Conservation (phyloP, 1,140 invertebrate species). For the Drosophila ercepeae region DNA sequence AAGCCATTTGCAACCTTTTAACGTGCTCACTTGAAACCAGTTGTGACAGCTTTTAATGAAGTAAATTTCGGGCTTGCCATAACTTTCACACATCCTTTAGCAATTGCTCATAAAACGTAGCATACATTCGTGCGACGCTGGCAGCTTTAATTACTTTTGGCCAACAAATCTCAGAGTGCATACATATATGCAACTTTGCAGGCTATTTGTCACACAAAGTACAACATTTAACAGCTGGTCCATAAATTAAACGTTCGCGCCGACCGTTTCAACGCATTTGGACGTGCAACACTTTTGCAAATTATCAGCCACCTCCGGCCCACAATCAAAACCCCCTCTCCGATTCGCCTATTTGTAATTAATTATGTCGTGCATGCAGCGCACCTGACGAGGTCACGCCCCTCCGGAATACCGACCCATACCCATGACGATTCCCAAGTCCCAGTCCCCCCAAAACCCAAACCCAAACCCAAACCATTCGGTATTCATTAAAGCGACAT, state of each 20-base stretch:
- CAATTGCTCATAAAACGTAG: conserved; percentile 16
- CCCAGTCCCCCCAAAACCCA: background rate
- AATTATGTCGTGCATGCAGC: conserved; percentile 61
- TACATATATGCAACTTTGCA: conserved; percentile 54
- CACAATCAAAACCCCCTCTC: conserved; percentile 31
- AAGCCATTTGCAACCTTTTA: background rate
- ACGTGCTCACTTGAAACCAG: background rate
- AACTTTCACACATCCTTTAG: background rate
- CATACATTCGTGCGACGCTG: conserved; percentile 10
- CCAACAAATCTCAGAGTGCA: conserved; percentile 59
- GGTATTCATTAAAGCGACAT: conserved; percentile 65
- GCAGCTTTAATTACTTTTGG: conserved; percentile 58
- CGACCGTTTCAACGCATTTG: conserved; percentile 61
- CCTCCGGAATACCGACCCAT: conserved; percentile 9
- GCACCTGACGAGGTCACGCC: conserved; percentile 62
- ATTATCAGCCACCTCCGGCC: conserved; percentile 57
- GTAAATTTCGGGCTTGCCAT: background rate
- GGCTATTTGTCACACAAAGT: conserved; percentile 76
- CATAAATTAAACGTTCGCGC: conserved; percentile 65
- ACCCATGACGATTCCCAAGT: background rate
- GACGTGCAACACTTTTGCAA: conserved; percentile 69
- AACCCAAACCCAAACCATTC: background rate
- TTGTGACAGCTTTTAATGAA: conserved; percentile 2
- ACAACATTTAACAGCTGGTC: conserved; percentile 74
- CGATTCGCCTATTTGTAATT: conserved; percentile 71